Evolutionary conservation across 2,113 vertebrate species (phyloP), one percentile per base, ranked within the genome.

Genomic region (Pycnonotus jocosus): DNA sequence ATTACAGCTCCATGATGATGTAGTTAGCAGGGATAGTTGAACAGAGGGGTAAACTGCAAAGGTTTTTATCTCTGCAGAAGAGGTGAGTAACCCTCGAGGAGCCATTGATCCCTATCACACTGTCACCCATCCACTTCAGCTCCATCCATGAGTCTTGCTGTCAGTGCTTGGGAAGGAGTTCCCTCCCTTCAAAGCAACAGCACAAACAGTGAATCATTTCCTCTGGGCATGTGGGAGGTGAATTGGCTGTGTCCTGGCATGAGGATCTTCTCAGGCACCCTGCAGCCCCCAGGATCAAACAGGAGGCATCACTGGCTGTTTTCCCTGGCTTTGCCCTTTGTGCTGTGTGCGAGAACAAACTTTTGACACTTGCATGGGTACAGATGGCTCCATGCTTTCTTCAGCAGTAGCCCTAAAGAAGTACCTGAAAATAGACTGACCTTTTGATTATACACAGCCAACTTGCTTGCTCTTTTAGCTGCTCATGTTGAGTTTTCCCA

Each of bases 71-170:
- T 77, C 80, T 77, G 56, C 65, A 94, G 96, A 95, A 96, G 90
- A 95, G 65, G 70, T 90, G 96, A 94, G 84, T 83, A 93, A 97
- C 93, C 65, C 77, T 97, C 91, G 81, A 57, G 95, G 89, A 93
- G 66, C 54, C 78, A 88, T 69, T 76, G 96, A 96, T 95, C 88
- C 82, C 85, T 87, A 54, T 85, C 92, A 93, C 60, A 81, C 64
- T 86, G 62, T 92, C 95, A 91, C 40, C 61, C 23, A 20, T 50
- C 61, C 64, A 57, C 80, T 91, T 58, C n/a, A 60, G 70, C 77
- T 72, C 51, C 93, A 68, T 78, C 91, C 37, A 25, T 80, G 83
- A 89, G 76, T 65, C 91, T 74, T 70, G 83, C 80, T 81, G 66
- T 60, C 87, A 90, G 93, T 17, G 66, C 70, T 84, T 62, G 54